A percentile compares a stretch with the other conserved stretches of the same genome.
These are phyloP conservation scores for Eubucco bourcierii DNA, from an alignment of 2,113 vertebrate genomes.

Conservation along the genomic window DNA sequence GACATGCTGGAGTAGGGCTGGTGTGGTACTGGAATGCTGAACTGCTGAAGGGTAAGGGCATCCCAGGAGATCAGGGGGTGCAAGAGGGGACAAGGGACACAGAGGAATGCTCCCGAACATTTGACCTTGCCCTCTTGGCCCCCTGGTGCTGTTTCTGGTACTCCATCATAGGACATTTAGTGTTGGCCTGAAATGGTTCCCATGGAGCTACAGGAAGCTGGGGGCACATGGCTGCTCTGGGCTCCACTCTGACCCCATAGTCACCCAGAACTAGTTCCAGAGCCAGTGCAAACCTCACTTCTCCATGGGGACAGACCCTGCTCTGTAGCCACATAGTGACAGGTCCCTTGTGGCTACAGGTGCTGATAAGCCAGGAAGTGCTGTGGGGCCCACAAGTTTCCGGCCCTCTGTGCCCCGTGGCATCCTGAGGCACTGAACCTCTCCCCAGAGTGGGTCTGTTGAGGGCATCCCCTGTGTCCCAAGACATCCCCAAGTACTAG, in stretches of 20 bases:
- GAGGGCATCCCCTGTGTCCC: background rate
- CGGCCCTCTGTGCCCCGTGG: background rate
- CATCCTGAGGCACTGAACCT: background rate
- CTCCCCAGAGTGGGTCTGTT: background rate
- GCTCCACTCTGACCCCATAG: accelerated
- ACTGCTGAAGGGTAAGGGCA: background rate
- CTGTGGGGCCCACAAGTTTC: background rate
- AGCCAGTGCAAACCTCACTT: background rate
- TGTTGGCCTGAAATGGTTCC: background rate
- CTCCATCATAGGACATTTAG: accelerated
- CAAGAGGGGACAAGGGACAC: background rate
- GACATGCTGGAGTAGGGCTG: background rate
- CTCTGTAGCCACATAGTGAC: background rate
- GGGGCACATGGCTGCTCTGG: accelerated
- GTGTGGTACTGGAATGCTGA: background rate
- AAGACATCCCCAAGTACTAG: background rate
- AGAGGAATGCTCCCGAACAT: background rate
- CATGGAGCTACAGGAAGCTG: background rate
- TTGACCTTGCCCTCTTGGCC: accelerated
- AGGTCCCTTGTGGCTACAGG: too few relatives aligned
- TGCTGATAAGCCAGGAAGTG: background rate
- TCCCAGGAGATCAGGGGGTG: background rate
- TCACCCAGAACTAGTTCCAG: background rate
- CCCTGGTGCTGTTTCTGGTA: background rate
- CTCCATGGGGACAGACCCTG: background rate